Percentiles rank a stretch among this genome's conserved stretches.
Evolutionary conservation across 23 tunicate species (phyloP).

Genomic region (Ciona savignyi): DNA sequence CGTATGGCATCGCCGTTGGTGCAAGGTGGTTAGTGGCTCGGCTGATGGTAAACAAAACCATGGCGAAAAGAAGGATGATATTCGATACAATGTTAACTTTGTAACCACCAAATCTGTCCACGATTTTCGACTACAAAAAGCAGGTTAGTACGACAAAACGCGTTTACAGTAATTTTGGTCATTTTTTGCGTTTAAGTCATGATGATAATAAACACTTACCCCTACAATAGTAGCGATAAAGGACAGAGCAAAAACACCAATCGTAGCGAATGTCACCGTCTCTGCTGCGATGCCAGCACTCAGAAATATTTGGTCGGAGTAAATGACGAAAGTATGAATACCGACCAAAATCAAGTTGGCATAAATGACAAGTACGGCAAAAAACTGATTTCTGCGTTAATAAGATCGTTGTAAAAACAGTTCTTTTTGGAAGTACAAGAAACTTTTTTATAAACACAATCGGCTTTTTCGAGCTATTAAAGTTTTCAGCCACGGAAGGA

Average conservation of each 20-base stretch:
- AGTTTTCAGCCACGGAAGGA: too few species aligned
- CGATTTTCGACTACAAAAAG: constrained; percentile 23
- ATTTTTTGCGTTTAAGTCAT: too few species aligned
- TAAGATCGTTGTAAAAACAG: too few species aligned
- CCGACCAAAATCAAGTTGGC: constrained; percentile 49
- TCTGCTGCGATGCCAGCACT: constrained; percentile 47
- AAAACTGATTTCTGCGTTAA: constrained; percentile 37
- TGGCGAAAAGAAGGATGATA: constrained; percentile 7
- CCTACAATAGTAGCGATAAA: constrained; percentile 47
- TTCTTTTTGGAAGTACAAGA: too few species aligned
- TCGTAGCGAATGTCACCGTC: constrained; percentile 31
- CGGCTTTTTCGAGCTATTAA: too few species aligned
- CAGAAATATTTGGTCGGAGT: constrained; percentile 24
- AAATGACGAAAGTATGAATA: constrained; percentile 32
- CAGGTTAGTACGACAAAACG: constrained; percentile 1
- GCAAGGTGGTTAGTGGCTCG: constrained; percentile 11
- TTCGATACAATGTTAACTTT: constrained; percentile 10
- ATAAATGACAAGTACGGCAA: constrained; percentile 26
- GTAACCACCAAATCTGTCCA: constrained; percentile 22
- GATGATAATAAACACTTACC: too few species aligned
- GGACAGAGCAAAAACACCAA: constrained; percentile 43
- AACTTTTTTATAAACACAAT: too few species aligned
- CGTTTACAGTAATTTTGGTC: not conserved
- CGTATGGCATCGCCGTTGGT: constrained; percentile 25
- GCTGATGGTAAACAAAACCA: constrained; percentile 14